phyloP scores from a whole-genome alignment of 2,113 vertebrate genomes.

The Guaruba guarouba region DNA sequence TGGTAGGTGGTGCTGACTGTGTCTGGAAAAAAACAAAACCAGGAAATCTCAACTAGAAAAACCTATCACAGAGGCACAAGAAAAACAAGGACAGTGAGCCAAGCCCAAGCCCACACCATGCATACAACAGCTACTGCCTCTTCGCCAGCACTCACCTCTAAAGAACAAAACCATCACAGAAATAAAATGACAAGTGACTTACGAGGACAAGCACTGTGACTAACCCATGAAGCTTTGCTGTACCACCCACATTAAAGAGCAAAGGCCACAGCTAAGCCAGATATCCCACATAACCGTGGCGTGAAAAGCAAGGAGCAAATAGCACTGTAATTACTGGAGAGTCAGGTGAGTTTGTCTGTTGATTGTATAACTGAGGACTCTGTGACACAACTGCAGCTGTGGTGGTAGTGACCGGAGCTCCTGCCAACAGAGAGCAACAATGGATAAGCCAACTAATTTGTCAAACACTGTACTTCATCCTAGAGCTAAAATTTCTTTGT shows the following conservation, averaged over 20 bases:
- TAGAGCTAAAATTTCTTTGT: constrained; percentile 5
- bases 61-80: neutral
- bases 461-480: neutral
- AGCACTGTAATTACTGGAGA: constrained; percentile 79
- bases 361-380: constrained; percentile 89
- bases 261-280: neutral
- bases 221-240: neutral
- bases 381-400: constrained; percentile 91
- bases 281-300: neutral
- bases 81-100: neutral
- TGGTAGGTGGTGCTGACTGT: constrained; percentile 73
- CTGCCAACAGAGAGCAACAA: constrained; percentile 59
- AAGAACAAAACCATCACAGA: neutral
- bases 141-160: neutral
- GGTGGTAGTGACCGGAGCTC: constrained; percentile 78
- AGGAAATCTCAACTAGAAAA: neutral
- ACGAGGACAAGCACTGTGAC: neutral
- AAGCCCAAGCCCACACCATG: neutral
- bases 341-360: constrained; percentile 82
- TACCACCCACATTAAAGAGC: neutral
- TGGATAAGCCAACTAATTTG: neutral
- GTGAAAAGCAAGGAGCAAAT: neutral
- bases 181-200: neutral
- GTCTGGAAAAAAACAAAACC: constrained; percentile 62
- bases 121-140: neutral